Conservation (phyloP, 2,113 vertebrate genomes). For the Micromys minutus region DNA sequence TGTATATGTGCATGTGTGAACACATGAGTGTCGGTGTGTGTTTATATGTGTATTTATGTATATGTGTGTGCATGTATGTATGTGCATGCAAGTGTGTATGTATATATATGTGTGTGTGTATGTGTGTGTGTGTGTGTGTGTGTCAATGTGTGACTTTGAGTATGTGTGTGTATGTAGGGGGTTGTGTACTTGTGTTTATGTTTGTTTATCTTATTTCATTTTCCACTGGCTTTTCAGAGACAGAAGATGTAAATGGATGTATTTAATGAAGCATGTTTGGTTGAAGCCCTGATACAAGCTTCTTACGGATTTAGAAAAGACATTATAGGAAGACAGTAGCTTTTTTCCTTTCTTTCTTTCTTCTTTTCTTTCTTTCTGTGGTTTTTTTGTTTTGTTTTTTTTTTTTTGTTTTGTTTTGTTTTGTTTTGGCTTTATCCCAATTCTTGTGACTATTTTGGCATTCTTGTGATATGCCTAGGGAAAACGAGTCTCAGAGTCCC, state of each 20-base stretch:
- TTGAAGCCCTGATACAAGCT: background rate
- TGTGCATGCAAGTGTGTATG: background rate
- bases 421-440: slow-evolving; percentile 37
- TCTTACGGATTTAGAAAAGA: background rate
- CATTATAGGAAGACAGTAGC: background rate
- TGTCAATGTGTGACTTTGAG: too few relatives aligned
- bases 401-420: too few relatives aligned
- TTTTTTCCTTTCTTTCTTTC: too few relatives aligned
- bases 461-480: background rate
- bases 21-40: too few relatives aligned
- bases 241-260: background rate
- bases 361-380: too few relatives aligned
- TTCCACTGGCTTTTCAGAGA: background rate
- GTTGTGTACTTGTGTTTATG: background rate
- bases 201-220: background rate
- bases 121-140: background rate
- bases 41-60: background rate
- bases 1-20: background rate
- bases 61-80: background rate
- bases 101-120: background rate
- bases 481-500: background rate
- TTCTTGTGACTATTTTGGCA: background rate
- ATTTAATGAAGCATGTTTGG: background rate
- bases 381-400: too few relatives aligned
- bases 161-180: background rate